Percentiles rank a stretch among this genome's conserved stretches.
Evolutionary conservation across 2,113 vertebrate genomes (phyloP).

Genomic region (Merops nubicus): DNA sequence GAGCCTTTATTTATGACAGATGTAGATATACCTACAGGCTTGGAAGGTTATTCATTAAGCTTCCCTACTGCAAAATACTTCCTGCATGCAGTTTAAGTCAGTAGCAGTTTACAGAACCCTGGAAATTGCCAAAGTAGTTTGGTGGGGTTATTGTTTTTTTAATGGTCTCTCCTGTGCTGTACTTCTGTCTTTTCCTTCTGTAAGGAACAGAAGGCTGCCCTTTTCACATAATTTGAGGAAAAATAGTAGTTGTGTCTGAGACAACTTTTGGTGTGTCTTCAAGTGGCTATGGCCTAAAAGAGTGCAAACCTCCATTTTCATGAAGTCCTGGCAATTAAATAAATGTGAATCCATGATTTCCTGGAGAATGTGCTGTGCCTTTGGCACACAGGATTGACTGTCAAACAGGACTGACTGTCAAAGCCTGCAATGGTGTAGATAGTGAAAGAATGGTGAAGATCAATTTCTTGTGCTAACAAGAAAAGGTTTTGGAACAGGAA

Average conservation of each 20-base stretch:
- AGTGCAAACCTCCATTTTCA: background rate
- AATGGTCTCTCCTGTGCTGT: background rate
- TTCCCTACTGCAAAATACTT: background rate
- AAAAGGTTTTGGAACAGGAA: background rate
- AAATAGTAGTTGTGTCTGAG: background rate
- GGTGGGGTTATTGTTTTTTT: background rate
- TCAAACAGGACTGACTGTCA: background rate
- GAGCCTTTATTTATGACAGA: background rate
- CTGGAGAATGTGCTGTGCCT: background rate
- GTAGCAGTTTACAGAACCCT: background rate
- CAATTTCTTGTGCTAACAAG: background rate
- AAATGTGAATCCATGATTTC: background rate
- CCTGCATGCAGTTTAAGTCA: background rate
- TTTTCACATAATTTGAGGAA: background rate
- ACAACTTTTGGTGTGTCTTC: background rate
- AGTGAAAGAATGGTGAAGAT: too few relatives aligned
- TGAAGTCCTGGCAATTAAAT: background rate
- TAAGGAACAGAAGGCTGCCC: background rate
- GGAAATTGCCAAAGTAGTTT: background rate
- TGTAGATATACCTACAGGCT: background rate
- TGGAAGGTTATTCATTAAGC: background rate
- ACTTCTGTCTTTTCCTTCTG: background rate
- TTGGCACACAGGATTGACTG: background rate
- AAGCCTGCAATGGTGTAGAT: background rate
- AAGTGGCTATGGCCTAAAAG: background rate